These are phyloP conservation scores for Moxostoma hubbsi DNA, from an alignment of 2,797 vertebrate genomes.

Conservation along the genomic window DNA sequence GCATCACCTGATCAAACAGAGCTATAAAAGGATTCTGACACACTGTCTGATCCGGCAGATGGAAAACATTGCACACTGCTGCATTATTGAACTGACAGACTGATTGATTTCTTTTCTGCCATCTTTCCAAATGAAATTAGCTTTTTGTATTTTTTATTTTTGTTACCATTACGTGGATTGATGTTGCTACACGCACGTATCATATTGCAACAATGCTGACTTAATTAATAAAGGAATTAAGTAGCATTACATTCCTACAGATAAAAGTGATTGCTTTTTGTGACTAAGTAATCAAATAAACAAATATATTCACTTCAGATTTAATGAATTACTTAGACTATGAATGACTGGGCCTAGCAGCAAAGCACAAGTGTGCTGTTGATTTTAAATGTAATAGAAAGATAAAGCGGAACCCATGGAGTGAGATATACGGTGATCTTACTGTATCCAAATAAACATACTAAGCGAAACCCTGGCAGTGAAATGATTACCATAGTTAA, in stretches of 20 bases:
- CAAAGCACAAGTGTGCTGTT: slow-evolving; percentile 25
- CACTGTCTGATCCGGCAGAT: too few relatives aligned
- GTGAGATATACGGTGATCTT: slow-evolving; percentile 32
- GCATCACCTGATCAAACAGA: slow-evolving; percentile 41
- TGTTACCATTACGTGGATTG: neutral
- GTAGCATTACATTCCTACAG: neutral
- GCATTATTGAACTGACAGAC: neutral
- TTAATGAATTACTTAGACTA: neutral
- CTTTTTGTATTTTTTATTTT: too few relatives aligned
- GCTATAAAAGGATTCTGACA: slow-evolving; percentile 20
- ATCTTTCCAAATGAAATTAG: too few relatives aligned
- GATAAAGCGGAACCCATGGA: slow-evolving; percentile 32
- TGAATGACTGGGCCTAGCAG: slow-evolving; percentile 16
- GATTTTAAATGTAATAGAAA: slow-evolving; percentile 28
- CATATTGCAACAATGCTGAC: neutral
- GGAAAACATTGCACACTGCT: too few relatives aligned
- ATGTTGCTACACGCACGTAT: neutral
- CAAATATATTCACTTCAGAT: too few relatives aligned
- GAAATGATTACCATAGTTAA: slow-evolving; percentile 37
- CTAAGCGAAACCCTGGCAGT: slow-evolving; percentile 6
- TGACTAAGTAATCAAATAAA: too few relatives aligned
- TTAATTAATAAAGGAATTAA: neutral
- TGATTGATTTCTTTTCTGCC: neutral
- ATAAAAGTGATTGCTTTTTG: neutral
- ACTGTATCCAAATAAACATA: slow-evolving; percentile 39